Evolutionary conservation across 2,797 vertebrate species (phyloP).

Genomic region (Chelmon rostratus): DNA sequence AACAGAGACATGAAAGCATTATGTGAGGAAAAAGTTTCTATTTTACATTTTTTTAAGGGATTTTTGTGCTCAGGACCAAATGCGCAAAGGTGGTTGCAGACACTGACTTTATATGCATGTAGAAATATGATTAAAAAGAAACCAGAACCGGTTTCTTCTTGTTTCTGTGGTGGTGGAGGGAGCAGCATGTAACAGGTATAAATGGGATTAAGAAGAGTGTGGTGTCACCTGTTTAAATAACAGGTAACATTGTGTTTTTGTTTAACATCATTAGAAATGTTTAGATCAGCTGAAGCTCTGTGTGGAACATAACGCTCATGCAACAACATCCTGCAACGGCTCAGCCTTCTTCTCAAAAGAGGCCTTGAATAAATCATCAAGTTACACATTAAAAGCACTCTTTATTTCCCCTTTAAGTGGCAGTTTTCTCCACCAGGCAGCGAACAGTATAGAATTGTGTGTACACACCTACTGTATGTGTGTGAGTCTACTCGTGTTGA

Average conservation of each 20-base stretch:
- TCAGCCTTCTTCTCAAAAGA: not conserved
- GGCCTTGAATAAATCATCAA: not conserved
- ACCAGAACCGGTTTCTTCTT: not conserved
- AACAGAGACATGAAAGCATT: not conserved
- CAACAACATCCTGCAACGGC: not conserved
- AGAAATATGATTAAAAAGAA: not conserved
- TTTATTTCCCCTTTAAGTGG: not conserved
- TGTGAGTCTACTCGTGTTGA: conserved; percentile 49
- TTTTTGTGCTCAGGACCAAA: not conserved
- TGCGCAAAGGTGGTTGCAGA: not conserved
- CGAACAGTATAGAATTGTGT: not conserved
- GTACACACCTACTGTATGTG: conserved; percentile 21
- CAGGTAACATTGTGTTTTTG: not conserved
- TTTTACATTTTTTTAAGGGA: not conserved
- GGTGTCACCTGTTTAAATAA: not conserved
- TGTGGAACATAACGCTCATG: not conserved
- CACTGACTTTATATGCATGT: not conserved
- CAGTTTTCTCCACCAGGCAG: conserved; percentile 2
- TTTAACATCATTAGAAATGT: not conserved
- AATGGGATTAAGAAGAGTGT: not conserved
- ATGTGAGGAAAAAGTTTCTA: not conserved
- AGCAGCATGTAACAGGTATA: not conserved
- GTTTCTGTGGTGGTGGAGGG: not conserved
- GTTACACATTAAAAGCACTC: not conserved
- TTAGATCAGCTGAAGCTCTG: not conserved